Percentiles rank a stretch among this genome's conserved stretches.
phyloP scores from a whole-genome alignment of 2,888 invertebrate genomes.

The Serrognathus titanus region DNA sequence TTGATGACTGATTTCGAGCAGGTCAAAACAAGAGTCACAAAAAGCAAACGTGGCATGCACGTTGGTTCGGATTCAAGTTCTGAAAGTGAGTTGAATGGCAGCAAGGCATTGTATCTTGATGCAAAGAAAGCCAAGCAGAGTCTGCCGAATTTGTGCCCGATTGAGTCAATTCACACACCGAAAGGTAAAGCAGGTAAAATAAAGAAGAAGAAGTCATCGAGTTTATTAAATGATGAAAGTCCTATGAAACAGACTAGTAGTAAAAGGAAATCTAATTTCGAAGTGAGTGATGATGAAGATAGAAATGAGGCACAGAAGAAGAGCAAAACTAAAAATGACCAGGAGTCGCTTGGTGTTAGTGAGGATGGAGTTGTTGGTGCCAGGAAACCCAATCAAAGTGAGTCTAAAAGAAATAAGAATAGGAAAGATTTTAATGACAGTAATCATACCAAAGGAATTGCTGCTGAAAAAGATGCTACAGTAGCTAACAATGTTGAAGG shows the following conservation, averaged over 20 bases:
- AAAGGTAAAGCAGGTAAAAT: background rate
- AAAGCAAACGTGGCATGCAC: background rate
- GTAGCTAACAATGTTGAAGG: no score
- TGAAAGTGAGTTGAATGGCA: constrained; percentile 36
- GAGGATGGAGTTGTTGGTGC: no score
- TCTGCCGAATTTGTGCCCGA: constrained; percentile 32
- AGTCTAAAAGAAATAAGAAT: background rate
- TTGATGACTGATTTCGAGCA: constrained; percentile 3
- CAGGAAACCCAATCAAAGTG: no score
- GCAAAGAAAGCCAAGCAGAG: constrained; percentile 10
- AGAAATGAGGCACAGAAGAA: constrained; percentile 16
- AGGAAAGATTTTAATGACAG: background rate
- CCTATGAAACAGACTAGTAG: background rate
- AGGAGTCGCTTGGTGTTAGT: no score
- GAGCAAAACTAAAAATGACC: constrained; percentile 13
- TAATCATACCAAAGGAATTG: constrained; percentile 2
- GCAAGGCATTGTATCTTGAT: background rate
- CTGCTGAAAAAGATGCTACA: background rate
- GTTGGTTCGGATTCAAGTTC: constrained; percentile 36
- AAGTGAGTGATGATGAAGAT: constrained; percentile 4
- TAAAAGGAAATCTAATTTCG: constrained; percentile 7
- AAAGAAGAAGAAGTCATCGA: background rate
- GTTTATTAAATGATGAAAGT: background rate
- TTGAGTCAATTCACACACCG: background rate
- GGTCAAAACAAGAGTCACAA: constrained; percentile 7